These are phyloP conservation scores for Gymnopithys bicolor DNA, from an alignment of 2,797 vertebrate species.

Conservation along the genomic window DNA sequence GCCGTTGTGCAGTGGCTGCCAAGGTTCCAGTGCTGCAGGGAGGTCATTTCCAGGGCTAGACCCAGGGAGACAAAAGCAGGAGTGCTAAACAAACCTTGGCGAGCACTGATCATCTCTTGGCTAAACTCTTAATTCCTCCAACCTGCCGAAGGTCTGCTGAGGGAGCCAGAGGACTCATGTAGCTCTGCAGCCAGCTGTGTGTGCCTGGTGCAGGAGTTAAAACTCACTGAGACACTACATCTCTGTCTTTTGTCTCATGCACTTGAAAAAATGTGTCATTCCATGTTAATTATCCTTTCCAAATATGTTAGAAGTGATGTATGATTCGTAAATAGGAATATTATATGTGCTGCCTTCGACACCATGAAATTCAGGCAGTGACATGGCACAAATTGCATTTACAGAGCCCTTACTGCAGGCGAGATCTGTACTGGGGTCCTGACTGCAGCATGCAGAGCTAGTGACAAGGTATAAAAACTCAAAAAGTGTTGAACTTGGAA, in stretches of 20 bases:
- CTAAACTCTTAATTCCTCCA: background rate
- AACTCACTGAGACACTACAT: background rate
- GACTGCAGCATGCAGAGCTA: background rate
- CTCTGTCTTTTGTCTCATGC: background rate
- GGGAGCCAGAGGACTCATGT: background rate
- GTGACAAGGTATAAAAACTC: background rate
- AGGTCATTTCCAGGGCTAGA: background rate
- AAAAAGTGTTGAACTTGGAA: background rate
- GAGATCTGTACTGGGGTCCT: background rate
- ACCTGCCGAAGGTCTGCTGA: background rate
- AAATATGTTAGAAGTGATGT: background rate
- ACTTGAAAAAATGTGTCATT: background rate
- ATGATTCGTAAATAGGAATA: background rate
- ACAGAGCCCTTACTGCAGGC: background rate
- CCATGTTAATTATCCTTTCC: background rate
- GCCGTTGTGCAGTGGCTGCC: background rate
- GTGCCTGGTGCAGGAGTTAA: background rate
- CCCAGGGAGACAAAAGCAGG: background rate
- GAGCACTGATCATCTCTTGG: background rate
- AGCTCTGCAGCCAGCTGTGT: background rate
- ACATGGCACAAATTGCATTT: background rate
- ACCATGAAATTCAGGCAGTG: background rate
- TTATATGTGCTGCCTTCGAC: background rate
- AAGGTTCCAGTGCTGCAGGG: accelerated
- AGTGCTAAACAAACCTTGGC: background rate